phyloP scores from a whole-genome alignment of 2,113 vertebrate genomes.

The Malurus alboscapulatus region DNA sequence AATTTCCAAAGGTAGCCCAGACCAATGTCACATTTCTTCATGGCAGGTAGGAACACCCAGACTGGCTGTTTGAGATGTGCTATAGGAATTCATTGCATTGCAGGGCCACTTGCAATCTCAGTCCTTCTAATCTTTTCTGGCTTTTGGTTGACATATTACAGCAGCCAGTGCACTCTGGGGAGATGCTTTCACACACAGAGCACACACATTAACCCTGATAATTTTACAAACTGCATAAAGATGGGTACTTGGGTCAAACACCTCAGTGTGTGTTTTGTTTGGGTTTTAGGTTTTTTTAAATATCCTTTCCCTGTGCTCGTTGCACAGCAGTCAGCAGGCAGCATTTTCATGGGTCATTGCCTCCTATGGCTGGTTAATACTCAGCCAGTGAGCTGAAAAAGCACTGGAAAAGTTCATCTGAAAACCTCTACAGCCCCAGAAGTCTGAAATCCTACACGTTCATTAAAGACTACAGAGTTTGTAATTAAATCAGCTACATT shows the following conservation, averaged over 20 bases:
- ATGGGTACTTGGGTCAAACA: not conserved
- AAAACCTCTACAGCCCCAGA: not conserved
- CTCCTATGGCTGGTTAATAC: not conserved
- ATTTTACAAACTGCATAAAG: not conserved
- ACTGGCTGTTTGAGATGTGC: not conserved
- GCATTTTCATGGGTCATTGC: not conserved
- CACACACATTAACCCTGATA: not conserved
- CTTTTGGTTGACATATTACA: not conserved
- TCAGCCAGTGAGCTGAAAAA: not conserved
- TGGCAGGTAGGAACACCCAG: not conserved
- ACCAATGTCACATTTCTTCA: not conserved
- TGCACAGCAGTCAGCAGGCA: not conserved
- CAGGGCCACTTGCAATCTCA: not conserved
- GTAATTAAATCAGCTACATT: not conserved
- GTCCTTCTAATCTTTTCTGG: not conserved
- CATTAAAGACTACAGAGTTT: not conserved
- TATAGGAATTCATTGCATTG: not conserved
- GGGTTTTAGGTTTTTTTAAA: not conserved
- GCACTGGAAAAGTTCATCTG: not conserved
- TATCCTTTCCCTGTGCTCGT: not conserved
- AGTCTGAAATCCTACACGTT: not conserved
- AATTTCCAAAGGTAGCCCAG: not conserved
- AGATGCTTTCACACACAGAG: not conserved
- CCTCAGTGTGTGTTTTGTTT: not conserved
- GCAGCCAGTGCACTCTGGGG: not conserved